Base-by-base conservation (phyloP, 2,888 invertebrate genomes). In the Caenorhabditis becei region DNA sequence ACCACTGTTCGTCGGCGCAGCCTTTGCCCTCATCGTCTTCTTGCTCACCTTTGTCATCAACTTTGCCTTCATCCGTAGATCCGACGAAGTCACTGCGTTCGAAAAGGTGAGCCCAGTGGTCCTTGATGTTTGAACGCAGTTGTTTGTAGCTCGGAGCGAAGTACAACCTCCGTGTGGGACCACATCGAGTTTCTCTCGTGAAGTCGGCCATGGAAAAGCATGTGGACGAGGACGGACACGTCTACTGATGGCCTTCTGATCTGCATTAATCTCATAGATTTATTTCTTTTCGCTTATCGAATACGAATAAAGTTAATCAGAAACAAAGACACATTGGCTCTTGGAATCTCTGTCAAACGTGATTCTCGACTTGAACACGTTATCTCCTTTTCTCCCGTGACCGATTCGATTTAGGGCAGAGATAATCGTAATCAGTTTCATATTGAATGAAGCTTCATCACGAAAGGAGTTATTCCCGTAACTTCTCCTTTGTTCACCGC, bases 51-150 rank as follows among this genome's bases (percentile, higher is more conserved):
- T 85, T n/a, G 32, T 72, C 51, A 81, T 82, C 66, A 85, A 83
- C 65, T 85, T 78, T 51, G 66, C 70, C 7, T 82, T 83, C 47
- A 82, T 85, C 24, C 37, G 77, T 0, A 61, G 79, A 63, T 47
- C 74, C 4, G 85, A 85, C 70, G 83, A 85, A 20, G 75, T 85
- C 41, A 85, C 85, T 23, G 80, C 83, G 10, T 85, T 85, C 44
- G 85, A 85, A 61, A 79, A 82, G 79, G 85, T 85, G 32, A 49
- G 28, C 16, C 26, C 41, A 47, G 18, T 5, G 24, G n/a, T 41
- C 20, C 14, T 11, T n/a, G n/a, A n/a, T n/a, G n/a, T n/a, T 44
- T 16, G 3, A 61, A 41, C 11, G 8, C 2, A 20, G 11, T n/a
- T 23, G 10, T 26, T 78, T 79, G 51, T 72, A 85, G 85, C 65